Evolutionary conservation across 2,113 vertebrate genomes (phyloP), one percentile per base, ranked within the genome.

Genomic region (Nipponia nippon): DNA sequence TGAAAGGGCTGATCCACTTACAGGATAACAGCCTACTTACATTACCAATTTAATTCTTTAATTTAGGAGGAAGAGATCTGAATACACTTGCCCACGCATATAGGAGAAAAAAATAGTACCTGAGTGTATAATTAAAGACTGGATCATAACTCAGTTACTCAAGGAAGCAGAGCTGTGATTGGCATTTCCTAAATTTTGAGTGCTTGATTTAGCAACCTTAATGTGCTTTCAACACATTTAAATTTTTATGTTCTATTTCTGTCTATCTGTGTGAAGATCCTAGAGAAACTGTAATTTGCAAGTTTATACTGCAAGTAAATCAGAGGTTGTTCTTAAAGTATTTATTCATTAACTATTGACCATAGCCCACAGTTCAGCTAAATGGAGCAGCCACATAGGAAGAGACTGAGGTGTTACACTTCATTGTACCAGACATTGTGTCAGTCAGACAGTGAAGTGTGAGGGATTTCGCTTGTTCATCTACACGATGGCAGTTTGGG

Each of bases 91-190:
- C 95, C 94, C 63, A 93, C 91, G 22, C 91, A 42, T 65, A 49
- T 16, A 69, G 76, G 62, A 91, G 85, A 83, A 93, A 83, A 96
- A 97, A 95, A 96, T 96, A 97, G 95, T 72, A 89, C 86, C 79
- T 90, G 85, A 86, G 50, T 88, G 71, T 96, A 95, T 97, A 96
- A 95, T 97, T 97, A 96, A 96, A 96, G 79, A 83, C 79, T 93
- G 59, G 90, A 88, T 97, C 95, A 94, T 97, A 95, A 97, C 78
- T 96, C 90, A 97, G 92, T 94, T 95, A 93, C 95, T 96, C 83
- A 88, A 95, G 92, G 93, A 96, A 96, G 94, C 90, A 83, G 79
- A 96, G 67, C 59, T 94, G 95, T 95, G 92, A 96, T 40, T 92
- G 93, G 93, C 92, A 97, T 96, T 97, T 97, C 93, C 96, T 95